phyloP scores from a whole-genome alignment of 2,888 invertebrate species.

The Leptarthrus brevirostris region DNA sequence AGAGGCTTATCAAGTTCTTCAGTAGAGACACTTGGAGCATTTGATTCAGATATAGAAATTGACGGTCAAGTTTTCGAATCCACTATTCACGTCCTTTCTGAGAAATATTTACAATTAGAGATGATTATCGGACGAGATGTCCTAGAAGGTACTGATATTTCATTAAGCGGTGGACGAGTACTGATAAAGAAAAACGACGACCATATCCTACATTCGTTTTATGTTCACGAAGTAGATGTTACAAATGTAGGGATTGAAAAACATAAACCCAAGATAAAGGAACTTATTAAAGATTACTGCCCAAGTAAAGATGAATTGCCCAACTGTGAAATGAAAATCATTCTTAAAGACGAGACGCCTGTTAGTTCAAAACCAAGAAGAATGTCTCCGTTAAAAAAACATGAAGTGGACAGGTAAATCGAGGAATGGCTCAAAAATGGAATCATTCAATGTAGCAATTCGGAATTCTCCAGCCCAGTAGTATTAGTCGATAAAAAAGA shows the following conservation, averaged over 20 bases:
- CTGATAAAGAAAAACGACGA: constrained; percentile 4
- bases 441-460: too few species aligned
- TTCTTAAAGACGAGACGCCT: too few species aligned
- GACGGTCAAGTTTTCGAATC: constrained; percentile 5
- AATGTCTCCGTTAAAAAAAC: too few species aligned
- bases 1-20: constrained; percentile 1
- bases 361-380: too few species aligned
- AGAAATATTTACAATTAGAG: not conserved
- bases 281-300: constrained; percentile 13
- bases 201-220: not conserved
- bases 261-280: constrained; percentile 16
- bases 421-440: too few species aligned
- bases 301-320: too few species aligned
- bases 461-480: too few species aligned
- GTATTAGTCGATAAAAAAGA: not conserved
- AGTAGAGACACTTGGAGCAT: constrained; percentile 9
- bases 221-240: not conserved
- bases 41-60: constrained; percentile 6
- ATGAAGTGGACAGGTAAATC: too few species aligned
- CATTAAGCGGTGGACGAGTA: not conserved
- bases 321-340: too few species aligned
- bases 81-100: not conserved
- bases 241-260: constrained; percentile 7
- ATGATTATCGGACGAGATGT: constrained; percentile 7
- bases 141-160: constrained; percentile 2